A percentile compares a stretch with the other conserved stretches of the same genome.
phyloP scores from a whole-genome alignment of 2,113 vertebrate genomes.

The Bos taurus region ARS-UCD2.0 NC_037330.1:104341501-104342000 shows the following conservation, averaged over 20 bases:
- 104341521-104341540: not conserved
- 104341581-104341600: not conserved
- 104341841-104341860: not conserved
- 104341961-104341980: not conserved
- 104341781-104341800: not conserved
- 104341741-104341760: not conserved
- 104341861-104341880: not conserved
- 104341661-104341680: not conserved
- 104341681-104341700: accelerated
- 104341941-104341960: not conserved
- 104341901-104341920: not conserved
- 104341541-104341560: not conserved
- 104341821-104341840: not conserved
- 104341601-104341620: not conserved
- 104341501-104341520: not conserved
- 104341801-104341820: not conserved
- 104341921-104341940: not conserved
- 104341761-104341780: not conserved
- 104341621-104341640: not conserved
- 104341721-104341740: not conserved
- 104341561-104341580: not conserved
- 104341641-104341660: not conserved
- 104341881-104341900: not conserved
- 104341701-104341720: not conserved
- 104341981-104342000: not conserved